A percentile compares a stretch with the other conserved stretches of the same genome.
These are phyloP conservation scores for Temnothorax ravouxi DNA, from an alignment of 2,888 invertebrate species.

Conservation along the genomic window DNA sequence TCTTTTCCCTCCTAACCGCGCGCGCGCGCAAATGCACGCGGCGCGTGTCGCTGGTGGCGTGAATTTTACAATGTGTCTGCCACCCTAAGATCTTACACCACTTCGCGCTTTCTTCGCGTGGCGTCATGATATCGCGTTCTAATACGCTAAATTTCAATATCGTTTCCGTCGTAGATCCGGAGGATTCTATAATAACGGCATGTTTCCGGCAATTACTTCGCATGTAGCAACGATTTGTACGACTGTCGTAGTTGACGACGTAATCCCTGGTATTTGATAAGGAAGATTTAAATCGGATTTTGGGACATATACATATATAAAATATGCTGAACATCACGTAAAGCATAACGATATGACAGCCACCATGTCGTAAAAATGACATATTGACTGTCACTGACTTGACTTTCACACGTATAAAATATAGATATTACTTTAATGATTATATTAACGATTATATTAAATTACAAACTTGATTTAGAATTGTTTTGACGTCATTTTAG, in stretches of 20 bases:
- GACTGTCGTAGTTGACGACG: background rate
- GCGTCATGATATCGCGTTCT: slow-evolving; percentile 47
- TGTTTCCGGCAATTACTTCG: slow-evolving; percentile 58
- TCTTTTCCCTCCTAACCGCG: slow-evolving; percentile 1
- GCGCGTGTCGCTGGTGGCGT: slow-evolving; percentile 16
- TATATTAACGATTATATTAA: too few relatives aligned
- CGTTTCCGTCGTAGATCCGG: slow-evolving; percentile 33
- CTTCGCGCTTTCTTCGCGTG: slow-evolving; percentile 40
- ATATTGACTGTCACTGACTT: background rate
- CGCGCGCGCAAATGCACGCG: background rate
- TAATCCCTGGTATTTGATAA: background rate
- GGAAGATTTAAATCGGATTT: background rate
- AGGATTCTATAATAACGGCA: slow-evolving; percentile 71
- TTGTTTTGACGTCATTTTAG: background rate
- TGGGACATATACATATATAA: background rate
- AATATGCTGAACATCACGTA: background rate
- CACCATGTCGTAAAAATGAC: background rate
- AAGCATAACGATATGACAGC: background rate
- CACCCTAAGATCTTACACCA: slow-evolving; percentile 14
- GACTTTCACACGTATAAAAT: background rate
- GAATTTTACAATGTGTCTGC: slow-evolving; percentile 62
- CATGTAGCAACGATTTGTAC: slow-evolving; percentile 14
- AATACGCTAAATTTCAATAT: slow-evolving; percentile 71
- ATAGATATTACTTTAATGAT: background rate
- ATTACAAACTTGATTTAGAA: background rate